Evolutionary conservation across 2,797 vertebrate species (phyloP).

Genomic region (Tapera naevia): DNA sequence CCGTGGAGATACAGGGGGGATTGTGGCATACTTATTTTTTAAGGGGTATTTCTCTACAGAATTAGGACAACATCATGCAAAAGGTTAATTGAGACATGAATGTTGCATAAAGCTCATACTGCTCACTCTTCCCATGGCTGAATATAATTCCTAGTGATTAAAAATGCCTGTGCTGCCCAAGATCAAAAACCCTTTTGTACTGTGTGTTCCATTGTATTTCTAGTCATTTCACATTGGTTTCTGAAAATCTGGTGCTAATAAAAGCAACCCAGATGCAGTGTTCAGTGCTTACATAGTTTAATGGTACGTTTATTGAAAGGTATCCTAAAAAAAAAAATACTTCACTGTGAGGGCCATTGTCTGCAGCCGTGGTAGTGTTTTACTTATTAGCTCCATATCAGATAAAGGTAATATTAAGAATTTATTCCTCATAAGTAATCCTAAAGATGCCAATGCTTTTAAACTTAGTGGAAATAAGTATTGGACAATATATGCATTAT

Average conservation of each 20-base stretch:
- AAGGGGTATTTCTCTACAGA: neutral
- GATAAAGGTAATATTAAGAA: neutral
- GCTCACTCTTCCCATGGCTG: neutral
- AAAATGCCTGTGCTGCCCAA: neutral
- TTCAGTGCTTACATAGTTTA: neutral
- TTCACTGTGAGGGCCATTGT: neutral
- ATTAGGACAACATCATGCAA: neutral
- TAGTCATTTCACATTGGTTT: neutral
- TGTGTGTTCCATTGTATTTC: neutral
- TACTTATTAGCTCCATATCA: neutral
- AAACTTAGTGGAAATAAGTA: neutral
- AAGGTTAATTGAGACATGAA: neutral
- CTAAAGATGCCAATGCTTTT: neutral
- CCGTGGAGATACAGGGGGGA: neutral
- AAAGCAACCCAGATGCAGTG: neutral
- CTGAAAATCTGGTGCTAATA: conserved; percentile 13
- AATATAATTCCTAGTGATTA: conserved; percentile 9
- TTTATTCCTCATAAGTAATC: neutral
- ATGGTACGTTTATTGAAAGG: neutral
- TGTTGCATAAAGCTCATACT: neutral
- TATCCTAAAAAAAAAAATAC: conserved; percentile 18
- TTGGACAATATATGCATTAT: neutral
- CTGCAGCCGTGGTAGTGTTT: neutral
- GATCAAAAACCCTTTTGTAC: neutral
- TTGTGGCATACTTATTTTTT: neutral